Conservation (phyloP, 92 coral and sea anemone genomes). For the Zoanthus solanderi region DNA sequence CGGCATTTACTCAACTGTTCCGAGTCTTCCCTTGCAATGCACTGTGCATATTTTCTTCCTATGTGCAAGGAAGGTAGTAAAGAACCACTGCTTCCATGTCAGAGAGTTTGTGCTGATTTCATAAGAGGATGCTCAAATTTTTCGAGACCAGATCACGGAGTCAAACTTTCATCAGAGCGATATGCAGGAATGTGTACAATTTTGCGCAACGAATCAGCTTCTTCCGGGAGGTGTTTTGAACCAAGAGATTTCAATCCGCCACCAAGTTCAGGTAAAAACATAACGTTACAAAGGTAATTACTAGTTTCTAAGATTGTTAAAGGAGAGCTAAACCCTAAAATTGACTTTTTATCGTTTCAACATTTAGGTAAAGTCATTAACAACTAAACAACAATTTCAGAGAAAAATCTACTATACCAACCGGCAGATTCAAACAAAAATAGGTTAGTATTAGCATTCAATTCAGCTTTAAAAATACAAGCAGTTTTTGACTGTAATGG, state of each 20-base stretch:
- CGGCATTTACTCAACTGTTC: slow-evolving; percentile 3
- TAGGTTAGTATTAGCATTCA: too few relatives aligned
- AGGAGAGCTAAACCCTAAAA: not conserved
- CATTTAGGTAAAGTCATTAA: too few relatives aligned
- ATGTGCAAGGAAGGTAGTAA: slow-evolving; percentile 36
- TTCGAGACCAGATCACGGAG: slow-evolving; percentile 29
- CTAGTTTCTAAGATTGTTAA: not conserved
- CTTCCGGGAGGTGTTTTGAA: slow-evolving; percentile 40
- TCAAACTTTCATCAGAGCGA: slow-evolving; percentile 16
- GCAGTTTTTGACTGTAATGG: too few relatives aligned
- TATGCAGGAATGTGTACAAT: slow-evolving; percentile 49
- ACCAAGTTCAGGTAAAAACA: slow-evolving; percentile 13
- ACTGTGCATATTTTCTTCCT: slow-evolving; percentile 39
- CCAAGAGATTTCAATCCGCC: slow-evolving; percentile 29
- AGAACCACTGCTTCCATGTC: slow-evolving; percentile 20
- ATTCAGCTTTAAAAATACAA: too few relatives aligned
- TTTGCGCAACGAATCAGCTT: slow-evolving; percentile 17
- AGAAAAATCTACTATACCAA: too few relatives aligned
- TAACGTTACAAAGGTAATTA: not conserved
- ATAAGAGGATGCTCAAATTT: slow-evolving; percentile 27
- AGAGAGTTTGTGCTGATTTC: slow-evolving; percentile 39
- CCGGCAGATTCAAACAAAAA: too few relatives aligned
- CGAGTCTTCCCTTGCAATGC: slow-evolving; percentile 42
- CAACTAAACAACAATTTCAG: too few relatives aligned
- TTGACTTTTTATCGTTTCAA: too few relatives aligned